These are phyloP conservation scores for Hippocampus zosterae DNA, from an alignment of 2,113 vertebrate genomes.

Conservation along the genomic window DNA sequence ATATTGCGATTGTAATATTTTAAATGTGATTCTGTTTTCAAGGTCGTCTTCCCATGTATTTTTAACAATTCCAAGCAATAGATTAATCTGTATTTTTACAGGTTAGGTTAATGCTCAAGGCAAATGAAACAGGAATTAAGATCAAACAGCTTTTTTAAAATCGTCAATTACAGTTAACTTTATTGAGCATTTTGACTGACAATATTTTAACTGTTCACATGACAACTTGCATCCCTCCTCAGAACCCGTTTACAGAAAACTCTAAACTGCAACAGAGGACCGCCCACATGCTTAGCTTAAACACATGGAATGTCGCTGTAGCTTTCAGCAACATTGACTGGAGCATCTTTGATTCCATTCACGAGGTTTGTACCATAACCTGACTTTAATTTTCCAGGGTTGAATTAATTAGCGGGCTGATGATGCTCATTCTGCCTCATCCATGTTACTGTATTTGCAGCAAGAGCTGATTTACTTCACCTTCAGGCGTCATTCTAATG, in stretches of 20 bases:
- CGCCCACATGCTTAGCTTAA: constrained; percentile 85
- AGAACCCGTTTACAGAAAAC: constrained; percentile 85
- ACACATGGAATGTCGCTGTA: constrained; percentile 93
- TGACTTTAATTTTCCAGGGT: neutral
- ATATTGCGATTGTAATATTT: too few relatives aligned
- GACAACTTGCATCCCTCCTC: constrained; percentile 10
- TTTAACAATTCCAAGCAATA: too few relatives aligned
- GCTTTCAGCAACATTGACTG: constrained; percentile 93
- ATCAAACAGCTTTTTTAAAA: too few relatives aligned
- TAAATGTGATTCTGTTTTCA: too few relatives aligned
- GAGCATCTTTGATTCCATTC: constrained; percentile 87
- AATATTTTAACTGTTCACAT: too few relatives aligned
- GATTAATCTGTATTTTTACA: too few relatives aligned
- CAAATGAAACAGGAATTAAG: too few relatives aligned
- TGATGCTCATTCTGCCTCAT: neutral
- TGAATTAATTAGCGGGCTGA: too few relatives aligned
- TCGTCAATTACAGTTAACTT: too few relatives aligned
- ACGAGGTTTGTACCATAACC: constrained; percentile 78
- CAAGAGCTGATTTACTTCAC: constrained; percentile 97
- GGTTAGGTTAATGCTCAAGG: too few relatives aligned
- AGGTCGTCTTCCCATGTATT: too few relatives aligned
- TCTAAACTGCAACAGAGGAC: constrained; percentile 83
- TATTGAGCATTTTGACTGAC: too few relatives aligned
- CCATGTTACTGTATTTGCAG: constrained; percentile 57
- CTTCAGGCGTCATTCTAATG: constrained; percentile 81